phyloP scores from a whole-genome alignment of 2,113 vertebrate genomes.

The Cinclus cinclus region DNA sequence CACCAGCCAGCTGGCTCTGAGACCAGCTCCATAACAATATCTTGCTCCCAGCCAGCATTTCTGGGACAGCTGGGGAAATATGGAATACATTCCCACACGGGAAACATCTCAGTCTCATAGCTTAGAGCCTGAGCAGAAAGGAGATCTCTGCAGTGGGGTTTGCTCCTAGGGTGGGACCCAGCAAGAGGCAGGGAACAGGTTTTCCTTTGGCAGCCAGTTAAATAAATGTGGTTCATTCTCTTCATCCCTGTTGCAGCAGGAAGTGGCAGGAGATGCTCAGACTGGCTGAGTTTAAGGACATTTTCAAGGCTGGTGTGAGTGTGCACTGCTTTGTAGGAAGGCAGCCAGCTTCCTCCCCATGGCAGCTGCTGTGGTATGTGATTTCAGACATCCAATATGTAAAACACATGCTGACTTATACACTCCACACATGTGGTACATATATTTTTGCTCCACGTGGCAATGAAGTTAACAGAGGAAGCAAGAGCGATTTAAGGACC shows the following conservation, averaged over 20 bases:
- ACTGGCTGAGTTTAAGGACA: background rate
- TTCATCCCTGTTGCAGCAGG: background rate
- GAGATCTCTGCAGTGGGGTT: background rate
- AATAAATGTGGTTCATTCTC: background rate
- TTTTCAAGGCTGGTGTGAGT: background rate
- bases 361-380: slow-evolving; percentile 27
- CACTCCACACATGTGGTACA: slow-evolving; percentile 27
- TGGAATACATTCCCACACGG: background rate
- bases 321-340: background rate
- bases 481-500: background rate
- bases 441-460: slow-evolving; percentile 59
- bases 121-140: background rate
- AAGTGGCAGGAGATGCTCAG: background rate
- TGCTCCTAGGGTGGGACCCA: background rate
- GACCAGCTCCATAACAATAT: background rate
- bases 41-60: background rate
- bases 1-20: background rate
- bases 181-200: background rate
- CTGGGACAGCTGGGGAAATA: background rate
- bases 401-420: slow-evolving; percentile 53
- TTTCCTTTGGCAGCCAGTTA: background rate
- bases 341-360: slow-evolving; percentile 1
- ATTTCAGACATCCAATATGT: slow-evolving; percentile 25
- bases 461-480: slow-evolving; percentile 50
- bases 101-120: background rate